Evolutionary conservation across 2,888 invertebrate species (phyloP).

Genomic region (Archaeoteleia sp.): DNA sequence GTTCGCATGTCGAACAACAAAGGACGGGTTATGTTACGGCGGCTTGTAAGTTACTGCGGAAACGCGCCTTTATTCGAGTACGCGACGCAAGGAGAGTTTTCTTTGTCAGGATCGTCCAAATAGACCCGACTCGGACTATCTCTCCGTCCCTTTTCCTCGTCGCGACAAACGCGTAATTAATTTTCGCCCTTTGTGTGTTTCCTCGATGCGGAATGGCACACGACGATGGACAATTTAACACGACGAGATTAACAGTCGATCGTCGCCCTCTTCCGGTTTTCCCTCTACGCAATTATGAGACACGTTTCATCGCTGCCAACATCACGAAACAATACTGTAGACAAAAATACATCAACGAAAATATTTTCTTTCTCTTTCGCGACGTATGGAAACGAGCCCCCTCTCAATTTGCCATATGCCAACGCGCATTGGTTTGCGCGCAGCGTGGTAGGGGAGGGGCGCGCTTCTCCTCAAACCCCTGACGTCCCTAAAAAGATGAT

Average conservation of each 20-base stretch:
- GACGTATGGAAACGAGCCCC: too few relatives aligned
- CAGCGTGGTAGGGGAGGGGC: too few relatives aligned
- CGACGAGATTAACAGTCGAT: background rate
- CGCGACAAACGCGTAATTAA: slow-evolving; percentile 29
- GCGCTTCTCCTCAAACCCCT: too few relatives aligned
- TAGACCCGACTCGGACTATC: slow-evolving; percentile 9
- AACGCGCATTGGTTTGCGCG: too few relatives aligned
- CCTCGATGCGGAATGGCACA: background rate
- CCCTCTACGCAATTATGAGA: too few relatives aligned
- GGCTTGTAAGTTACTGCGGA: slow-evolving; percentile 54
- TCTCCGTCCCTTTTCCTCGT: slow-evolving; percentile 4
- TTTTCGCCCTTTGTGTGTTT: slow-evolving; percentile 29
- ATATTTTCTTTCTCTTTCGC: too few relatives aligned
- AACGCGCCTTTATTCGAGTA: slow-evolving; percentile 53
- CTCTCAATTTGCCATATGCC: too few relatives aligned
- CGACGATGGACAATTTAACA: slow-evolving; percentile 13
- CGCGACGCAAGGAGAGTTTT: slow-evolving; percentile 40
- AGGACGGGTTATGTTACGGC: slow-evolving; percentile 65
- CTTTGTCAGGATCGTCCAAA: slow-evolving; percentile 45
- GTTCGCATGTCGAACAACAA: slow-evolving; percentile 59
- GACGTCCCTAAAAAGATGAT: too few relatives aligned
- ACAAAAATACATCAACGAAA: too few relatives aligned
- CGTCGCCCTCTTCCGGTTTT: background rate
- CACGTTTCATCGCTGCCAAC: too few relatives aligned
- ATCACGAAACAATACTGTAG: too few relatives aligned